Base-by-base conservation (phyloP, 2,113 vertebrate species). In the Lepisosteus osseus region DNA sequence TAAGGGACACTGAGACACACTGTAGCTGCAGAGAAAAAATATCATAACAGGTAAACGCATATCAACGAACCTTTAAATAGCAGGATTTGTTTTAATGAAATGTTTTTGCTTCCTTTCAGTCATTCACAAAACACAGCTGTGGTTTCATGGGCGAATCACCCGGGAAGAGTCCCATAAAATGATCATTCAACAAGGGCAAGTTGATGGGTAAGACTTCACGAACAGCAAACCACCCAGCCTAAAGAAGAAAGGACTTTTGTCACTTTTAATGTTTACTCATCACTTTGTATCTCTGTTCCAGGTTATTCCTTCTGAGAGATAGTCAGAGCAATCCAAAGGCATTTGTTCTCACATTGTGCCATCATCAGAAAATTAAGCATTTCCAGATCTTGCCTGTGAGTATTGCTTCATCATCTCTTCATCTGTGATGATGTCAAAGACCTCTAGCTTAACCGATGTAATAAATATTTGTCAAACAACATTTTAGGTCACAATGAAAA, bases 261-360 rank as follows among this genome's bases (percentile, higher is more conserved):
- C 6, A 41, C 41, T 65, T 65, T 15, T 17, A 11, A 65, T 7
- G 62, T 65, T 65, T 7, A 5, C 3, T 6, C 3, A 54, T 41
- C 7, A 29, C 59, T 67, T 59, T 70, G 45, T 59, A 70, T 29
- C 41, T 65, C 54, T 57, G 62, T 61, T 56, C 17, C 78, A 99
- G 97, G 83, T 90, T 99, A 75, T 99, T 99, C 83, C 92, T 99
- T 69, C 91, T 99, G 54, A 90, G 97, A 80, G 97, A 99, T 89
- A 99, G 97, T 88, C 97, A 98, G 91, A 99, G 97, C 83, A 99
- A 98, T 81, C 97, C 97, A 86, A 99, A 98, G 92, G 94, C 97
- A 1, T 99, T 98, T 86, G 97, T 99, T 72, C 97, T 99, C 83
- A 98, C 97, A 0, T 87, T 99, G 87, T 98, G 96, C 90, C 95